Base-by-base conservation (phyloP, 2,797 vertebrate species). In the Hydrolagus colliei region DNA sequence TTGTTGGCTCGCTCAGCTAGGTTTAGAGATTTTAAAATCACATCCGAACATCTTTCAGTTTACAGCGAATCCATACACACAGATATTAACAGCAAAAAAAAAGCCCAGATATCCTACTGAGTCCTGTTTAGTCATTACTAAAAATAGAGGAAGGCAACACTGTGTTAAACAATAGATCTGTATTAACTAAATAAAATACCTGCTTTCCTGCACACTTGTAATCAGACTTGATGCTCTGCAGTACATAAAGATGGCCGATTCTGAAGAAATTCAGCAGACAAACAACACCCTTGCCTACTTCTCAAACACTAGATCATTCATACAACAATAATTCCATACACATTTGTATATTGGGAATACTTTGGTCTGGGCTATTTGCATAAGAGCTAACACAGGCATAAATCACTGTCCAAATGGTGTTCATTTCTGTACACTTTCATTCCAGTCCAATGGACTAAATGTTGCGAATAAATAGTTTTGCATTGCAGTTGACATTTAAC, bases 401-500 rank as follows among this genome's bases (percentile, higher is more conserved):
- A 80, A 80, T 63, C 61, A 80, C 22, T 18, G 67, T 13, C 5
- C 59, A 80, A 80, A 79, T 63, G 8, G 67, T 63, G 16, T 22
- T 32, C 22, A 80, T 67, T 63, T 65, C 65, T 22, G 62, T 4
- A 8, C 62, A 27, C 2, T 27, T 32, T 67, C 59, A 67, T 67
- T 61, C 18, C 13, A 80, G 52, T n/a, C 10, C 61, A 27, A 14
- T 80, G 16, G 63, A 65, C 6, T 11, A 12, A 32, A 22, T 59
- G 14, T 11, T 63, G 77, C 22, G n/a, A 79, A 52, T 11, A 20
- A 78, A 65, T 27, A 59, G 8, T 80, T 52, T 52, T 52, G 2
- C 41, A 65, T 80, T 80, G 78, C 22, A 80, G 1, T 78, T 18
- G n/a, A 78, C 59, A 78, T 62, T 59, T 76, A 76, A 52, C 11